phyloP scores from a whole-genome alignment of 2,113 vertebrate species.

The Cromileptes altivelis region DNA sequence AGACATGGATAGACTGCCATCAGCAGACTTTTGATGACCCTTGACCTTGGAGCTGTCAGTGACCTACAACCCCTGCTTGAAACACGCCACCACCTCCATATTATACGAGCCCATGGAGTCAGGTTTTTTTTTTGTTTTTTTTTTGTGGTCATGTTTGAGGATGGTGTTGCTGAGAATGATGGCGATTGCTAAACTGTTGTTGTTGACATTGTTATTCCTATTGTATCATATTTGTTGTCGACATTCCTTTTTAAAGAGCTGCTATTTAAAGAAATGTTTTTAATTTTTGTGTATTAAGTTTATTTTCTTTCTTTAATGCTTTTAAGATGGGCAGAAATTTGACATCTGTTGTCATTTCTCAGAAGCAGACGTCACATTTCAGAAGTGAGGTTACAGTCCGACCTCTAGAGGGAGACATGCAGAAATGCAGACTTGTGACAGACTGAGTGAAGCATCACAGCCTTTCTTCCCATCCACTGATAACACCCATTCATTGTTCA shows the following conservation, averaged over 20 bases:
- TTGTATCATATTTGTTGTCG: slow-evolving; percentile 70
- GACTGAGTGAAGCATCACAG: slow-evolving; percentile 29
- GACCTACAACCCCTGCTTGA: slow-evolving; percentile 71
- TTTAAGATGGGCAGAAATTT: slow-evolving; percentile 65
- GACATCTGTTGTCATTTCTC: slow-evolving; percentile 19
- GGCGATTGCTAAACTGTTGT: slow-evolving; percentile 43
- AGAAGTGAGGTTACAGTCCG: slow-evolving; percentile 46
- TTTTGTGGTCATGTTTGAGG: slow-evolving; percentile 45
- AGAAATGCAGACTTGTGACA: slow-evolving; percentile 65
- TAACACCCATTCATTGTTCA: slow-evolving; percentile 16
- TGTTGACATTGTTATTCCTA: slow-evolving; percentile 59
- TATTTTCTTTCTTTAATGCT: slow-evolving; percentile 66
- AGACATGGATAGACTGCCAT: slow-evolving; percentile 48
- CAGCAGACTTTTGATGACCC: slow-evolving; percentile 51
- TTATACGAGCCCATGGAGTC: slow-evolving; percentile 57
- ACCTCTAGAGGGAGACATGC: slow-evolving; percentile 76
- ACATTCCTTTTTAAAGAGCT: slow-evolving; percentile 84
- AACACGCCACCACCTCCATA: slow-evolving; percentile 54
- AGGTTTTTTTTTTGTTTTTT: slow-evolving; percentile 40
- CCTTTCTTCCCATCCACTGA: slow-evolving; percentile 19
- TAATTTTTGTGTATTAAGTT: slow-evolving; percentile 57
- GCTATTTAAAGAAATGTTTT: slow-evolving; percentile 82
- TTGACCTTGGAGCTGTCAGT: slow-evolving; percentile 56
- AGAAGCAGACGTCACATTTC: slow-evolving; percentile 26
- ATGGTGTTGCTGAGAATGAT: slow-evolving; percentile 41